phyloP scores from a whole-genome alignment of 2,113 vertebrate genomes.

The Spermophilus dauricus region DNA sequence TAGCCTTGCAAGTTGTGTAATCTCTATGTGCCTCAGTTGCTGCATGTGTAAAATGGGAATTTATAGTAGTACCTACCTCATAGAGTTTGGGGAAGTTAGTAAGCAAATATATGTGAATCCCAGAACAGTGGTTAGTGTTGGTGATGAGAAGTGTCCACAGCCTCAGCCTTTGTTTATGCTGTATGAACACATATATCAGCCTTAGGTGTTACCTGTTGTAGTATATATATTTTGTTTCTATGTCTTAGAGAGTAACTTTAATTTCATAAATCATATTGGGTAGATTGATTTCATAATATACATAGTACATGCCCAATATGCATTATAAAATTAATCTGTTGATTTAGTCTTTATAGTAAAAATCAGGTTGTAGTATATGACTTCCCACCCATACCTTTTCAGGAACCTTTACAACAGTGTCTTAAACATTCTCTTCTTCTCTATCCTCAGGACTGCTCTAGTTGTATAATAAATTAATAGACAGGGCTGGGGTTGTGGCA shows the following conservation, averaged over 20 bases:
- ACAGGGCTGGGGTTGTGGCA: no score
- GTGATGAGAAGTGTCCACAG: no score
- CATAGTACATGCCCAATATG: neutral
- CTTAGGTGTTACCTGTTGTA: neutral
- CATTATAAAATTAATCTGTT: neutral
- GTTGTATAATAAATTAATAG: neutral
- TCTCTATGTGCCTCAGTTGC: neutral
- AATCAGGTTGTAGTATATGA: neutral
- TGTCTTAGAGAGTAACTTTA: neutral
- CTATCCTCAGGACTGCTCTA: neutral
- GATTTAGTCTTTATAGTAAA: neutral
- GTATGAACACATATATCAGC: accelerated
- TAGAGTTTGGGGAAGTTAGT: neutral
- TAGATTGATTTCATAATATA: neutral
- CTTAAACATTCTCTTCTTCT: neutral
- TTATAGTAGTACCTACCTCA: neutral
- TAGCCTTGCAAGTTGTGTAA: neutral
- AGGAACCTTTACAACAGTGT: neutral
- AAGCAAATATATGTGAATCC: neutral
- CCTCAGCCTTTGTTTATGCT: neutral
- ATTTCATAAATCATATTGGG: neutral
- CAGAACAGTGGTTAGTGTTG: neutral
- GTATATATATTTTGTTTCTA: neutral
- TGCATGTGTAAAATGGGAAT: neutral
- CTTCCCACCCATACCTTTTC: neutral